Base-by-base conservation (phyloP, 2,888 invertebrate species). In the Drosophila prolongata region DNA sequence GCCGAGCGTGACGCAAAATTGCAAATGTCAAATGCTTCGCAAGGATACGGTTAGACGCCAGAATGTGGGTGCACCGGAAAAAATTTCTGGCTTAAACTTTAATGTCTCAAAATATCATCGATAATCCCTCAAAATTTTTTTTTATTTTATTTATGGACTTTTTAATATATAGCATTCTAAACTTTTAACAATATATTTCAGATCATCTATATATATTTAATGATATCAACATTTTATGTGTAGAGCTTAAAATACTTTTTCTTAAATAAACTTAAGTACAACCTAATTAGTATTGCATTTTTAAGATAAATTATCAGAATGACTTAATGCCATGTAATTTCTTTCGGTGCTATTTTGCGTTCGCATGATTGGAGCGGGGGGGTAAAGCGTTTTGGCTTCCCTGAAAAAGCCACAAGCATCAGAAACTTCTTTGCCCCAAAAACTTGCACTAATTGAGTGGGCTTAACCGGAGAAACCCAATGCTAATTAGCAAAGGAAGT, bases 401-500 rank as follows among this genome's bases (percentile, higher is more conserved):
- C 58, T 38, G 42, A 43, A 42, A 65, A 59, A 69, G 70, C 80
- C 73, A 54, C 79, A 79, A 80, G 67, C 75, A 34, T 35, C 50
- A 44, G 60, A 58, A 76, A 77, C 60, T 79, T 81, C 30, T 47
- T 49, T 16, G 37, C 35, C n/a, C 13, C 66, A 10, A 43, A 66
- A 66, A 57, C 59, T 68, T 75, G 70, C 58, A 56, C 82, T 84
- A 81, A 84, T 84, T 84, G 76, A 75, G 76, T 70, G 64, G 56
- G 52, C 19, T 49, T 67, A 42, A 56, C 66, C 52, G 61, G 60
- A 46, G 69, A 54, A 62, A 24, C 58, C 53, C 67, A 65, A 57
- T 65, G 73, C 52, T 74, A 80, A 79, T 80, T 80, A 70, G 77
- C 42, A 14, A 37, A 24, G 42, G 19, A 27, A 57, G 52, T n/a